Percentiles rank a stretch among this genome's conserved stretches.
Conservation (phyloP, 2,888 invertebrate species). For the Baronia brevicornis region DNA sequence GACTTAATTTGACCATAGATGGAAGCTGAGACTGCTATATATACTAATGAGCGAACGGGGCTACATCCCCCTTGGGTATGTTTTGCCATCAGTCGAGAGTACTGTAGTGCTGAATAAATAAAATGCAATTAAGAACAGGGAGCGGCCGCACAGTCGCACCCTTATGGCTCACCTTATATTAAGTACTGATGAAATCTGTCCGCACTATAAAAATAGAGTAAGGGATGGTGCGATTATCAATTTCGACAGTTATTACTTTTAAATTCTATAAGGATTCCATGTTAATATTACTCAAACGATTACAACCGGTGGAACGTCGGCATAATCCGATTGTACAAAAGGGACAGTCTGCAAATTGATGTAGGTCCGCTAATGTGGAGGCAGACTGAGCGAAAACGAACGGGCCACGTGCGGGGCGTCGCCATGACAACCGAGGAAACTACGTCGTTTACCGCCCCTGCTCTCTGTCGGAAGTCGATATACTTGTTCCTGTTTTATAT, state of each 20-base stretch:
- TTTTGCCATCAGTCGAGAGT: slow-evolving; percentile 36
- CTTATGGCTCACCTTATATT: slow-evolving; percentile 32
- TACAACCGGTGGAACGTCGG: slow-evolving; percentile 37
- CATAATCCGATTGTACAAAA: slow-evolving; percentile 39
- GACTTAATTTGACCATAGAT: slow-evolving; percentile 34
- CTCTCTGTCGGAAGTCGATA: slow-evolving; percentile 14
- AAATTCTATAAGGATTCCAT: slow-evolving; percentile 18
- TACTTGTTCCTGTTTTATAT: not conserved
- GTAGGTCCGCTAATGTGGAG: slow-evolving; percentile 45
- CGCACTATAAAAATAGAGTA: slow-evolving; percentile 23
- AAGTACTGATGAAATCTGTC: slow-evolving; percentile 40
- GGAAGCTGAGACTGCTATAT: slow-evolving; percentile 30
- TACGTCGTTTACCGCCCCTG: slow-evolving; percentile 56
- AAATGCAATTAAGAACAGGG: slow-evolving; percentile 64
- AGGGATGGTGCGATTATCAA: slow-evolving; percentile 37
- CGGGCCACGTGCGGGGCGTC: slow-evolving; percentile 61
- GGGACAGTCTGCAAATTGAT: slow-evolving; percentile 42
- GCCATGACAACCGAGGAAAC: slow-evolving; percentile 64
- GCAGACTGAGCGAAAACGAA: slow-evolving; percentile 38
- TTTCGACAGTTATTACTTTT: slow-evolving; percentile 16
- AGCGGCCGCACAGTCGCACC: slow-evolving; percentile 32
- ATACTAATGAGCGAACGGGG: slow-evolving; percentile 48
- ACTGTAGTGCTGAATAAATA: slow-evolving; percentile 63
- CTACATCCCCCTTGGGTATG: slow-evolving; percentile 33
- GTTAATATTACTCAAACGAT: slow-evolving; percentile 33